Base-by-base conservation (phyloP, 2,113 vertebrate species). In the Elachura formosa region DNA sequence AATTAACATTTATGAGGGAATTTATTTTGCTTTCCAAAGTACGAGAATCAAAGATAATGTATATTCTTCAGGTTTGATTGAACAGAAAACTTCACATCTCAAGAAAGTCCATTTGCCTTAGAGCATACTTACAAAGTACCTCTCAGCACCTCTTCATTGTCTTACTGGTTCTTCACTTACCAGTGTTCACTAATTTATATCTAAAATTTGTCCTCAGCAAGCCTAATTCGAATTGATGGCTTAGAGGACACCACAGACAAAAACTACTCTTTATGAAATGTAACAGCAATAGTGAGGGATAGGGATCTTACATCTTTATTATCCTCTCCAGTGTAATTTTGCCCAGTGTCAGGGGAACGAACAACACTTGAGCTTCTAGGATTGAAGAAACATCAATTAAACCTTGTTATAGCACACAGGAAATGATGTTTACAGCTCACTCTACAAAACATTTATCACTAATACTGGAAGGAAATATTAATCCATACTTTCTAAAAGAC, bases 321-420 rank as follows among this genome's bases (percentile, higher is more conserved):
- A 48, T 56, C 14, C 29, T 43, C 5, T n/a, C 52, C 29, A 16
- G 11, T n/a, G 28, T 52, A n/a, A 49, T 52, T 92, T 87, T 80
- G 11, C 24, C 22, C 14, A 34, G 17, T 45, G 17, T 26, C 12
- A 26, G 18, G 17, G 48, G 51, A 33, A 77, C 68, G 41, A 69
- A 43, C 25, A 87, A 14, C 26, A 34, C 25, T 8, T 34, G 36
- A 38, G 7, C 12, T 62, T 54, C 38, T 43, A 45, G 40, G 22
- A 6, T 41, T 43, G 15, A 26, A 64, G 14, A 56, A n/a, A 20
- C 6, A 6, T 48, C 40, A 13, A 6, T 73, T 68, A 22, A 31
- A 16, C 7, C 6, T 23, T 1, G 0, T 16, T 61, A 22, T 41
- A 23, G 10, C 13, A 2, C 5, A 8, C 1, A 18, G n/a, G 78